phyloP scores from a whole-genome alignment of 2,113 vertebrate species.

The Polypterus bichir region DNA sequence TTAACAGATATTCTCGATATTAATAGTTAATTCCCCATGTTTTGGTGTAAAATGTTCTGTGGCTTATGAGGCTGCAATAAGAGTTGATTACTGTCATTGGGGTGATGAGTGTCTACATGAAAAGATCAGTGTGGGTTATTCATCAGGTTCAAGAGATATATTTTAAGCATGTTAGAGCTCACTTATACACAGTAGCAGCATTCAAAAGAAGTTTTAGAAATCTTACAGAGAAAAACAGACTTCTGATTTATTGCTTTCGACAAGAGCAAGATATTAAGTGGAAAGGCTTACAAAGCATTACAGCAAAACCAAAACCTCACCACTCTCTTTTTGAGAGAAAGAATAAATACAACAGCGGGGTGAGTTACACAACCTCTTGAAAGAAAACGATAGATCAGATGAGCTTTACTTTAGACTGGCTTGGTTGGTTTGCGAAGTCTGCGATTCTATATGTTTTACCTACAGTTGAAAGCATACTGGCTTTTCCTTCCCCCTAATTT shows the following conservation, averaged over 20 bases:
- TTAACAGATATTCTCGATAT: too few relatives aligned
- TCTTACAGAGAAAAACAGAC: neutral
- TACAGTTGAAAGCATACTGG: too few relatives aligned
- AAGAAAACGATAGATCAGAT: too few relatives aligned
- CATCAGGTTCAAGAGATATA: constrained; percentile 15
- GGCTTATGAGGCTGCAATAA: constrained; percentile 5
- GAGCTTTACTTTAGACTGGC: too few relatives aligned
- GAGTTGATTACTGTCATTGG: neutral
- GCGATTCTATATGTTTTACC: too few relatives aligned
- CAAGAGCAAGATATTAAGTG: neutral
- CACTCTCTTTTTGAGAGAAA: too few relatives aligned
- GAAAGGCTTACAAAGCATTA: neutral
- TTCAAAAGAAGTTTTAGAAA: neutral
- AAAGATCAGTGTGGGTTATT: constrained; percentile 11
- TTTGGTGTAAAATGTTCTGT: neutral
- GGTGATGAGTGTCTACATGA: constrained; percentile 2
- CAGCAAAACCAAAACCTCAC: neutral
- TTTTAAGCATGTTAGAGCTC: neutral
- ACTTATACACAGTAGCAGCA: neutral
- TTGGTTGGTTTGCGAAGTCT: too few relatives aligned
- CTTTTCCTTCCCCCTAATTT: too few relatives aligned
- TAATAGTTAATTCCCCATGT: too few relatives aligned
- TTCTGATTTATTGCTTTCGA: neutral
- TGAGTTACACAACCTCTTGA: too few relatives aligned
- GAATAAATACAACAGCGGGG: too few relatives aligned